phyloP scores from a whole-genome alignment of 2,888 invertebrate species.

The Acholoe squamosa region DNA sequence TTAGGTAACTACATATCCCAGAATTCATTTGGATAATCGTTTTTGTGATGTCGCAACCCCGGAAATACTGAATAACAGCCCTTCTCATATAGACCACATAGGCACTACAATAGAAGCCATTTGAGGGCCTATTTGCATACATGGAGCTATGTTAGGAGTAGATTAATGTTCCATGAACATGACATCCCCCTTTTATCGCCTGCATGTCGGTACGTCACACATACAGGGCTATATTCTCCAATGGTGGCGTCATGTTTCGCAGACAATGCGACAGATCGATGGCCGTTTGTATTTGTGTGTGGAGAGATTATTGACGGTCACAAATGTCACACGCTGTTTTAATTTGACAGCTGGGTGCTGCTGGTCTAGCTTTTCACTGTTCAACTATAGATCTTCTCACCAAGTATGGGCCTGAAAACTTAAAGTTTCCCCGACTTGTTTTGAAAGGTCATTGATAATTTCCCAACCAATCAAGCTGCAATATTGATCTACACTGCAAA shows the following conservation, averaged over 20 bases:
- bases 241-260: background rate
- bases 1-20: too few species aligned
- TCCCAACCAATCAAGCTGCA: too few species aligned
- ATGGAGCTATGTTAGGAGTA: background rate
- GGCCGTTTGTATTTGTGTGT: constrained; percentile 19
- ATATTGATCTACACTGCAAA: too few species aligned
- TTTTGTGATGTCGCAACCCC: too few species aligned
- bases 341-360: background rate
- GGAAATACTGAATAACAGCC: too few species aligned
- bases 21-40: too few species aligned
- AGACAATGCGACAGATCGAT: background rate
- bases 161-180: background rate
- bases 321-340: constrained; percentile 8
- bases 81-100: too few species aligned
- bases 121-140: constrained; percentile 4
- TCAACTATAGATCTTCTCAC: background rate
- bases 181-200: constrained; percentile 7
- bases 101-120: background rate
- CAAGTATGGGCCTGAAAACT: too few species aligned
- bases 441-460: too few species aligned
- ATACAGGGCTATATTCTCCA: background rate
- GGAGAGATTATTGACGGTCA: background rate
- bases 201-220: background rate
- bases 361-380: background rate
- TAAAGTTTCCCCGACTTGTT: too few species aligned